Evolutionary conservation across 2,888 invertebrate species (phyloP).

Genomic region (Nemurella pictetii): DNA sequence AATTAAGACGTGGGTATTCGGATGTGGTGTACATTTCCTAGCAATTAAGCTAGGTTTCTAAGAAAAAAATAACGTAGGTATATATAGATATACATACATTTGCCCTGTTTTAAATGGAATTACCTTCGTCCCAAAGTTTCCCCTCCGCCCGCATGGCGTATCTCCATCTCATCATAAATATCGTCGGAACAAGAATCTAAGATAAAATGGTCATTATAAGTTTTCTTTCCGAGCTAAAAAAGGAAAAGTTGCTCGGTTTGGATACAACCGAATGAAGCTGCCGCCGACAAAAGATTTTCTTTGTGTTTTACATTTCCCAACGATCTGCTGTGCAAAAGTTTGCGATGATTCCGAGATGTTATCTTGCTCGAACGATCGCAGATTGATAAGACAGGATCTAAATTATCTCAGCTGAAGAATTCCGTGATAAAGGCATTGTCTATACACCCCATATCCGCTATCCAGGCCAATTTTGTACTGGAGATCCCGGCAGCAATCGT

Average conservation of each 20-base stretch:
- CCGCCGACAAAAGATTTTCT: not conserved
- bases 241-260: not conserved
- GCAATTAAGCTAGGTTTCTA: not conserved
- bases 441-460: not conserved
- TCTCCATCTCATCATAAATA: not conserved
- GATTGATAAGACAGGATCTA: slow-evolving; percentile 22
- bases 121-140: not conserved
- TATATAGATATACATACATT: not conserved
- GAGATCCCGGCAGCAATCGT: not conserved
- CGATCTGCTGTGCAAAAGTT: not conserved
- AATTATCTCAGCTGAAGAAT: slow-evolving; percentile 24
- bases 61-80: not conserved
- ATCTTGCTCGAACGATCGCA: slow-evolving; percentile 1
- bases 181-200: not conserved
- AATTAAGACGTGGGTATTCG: not conserved
- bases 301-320: not conserved
- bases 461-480: slow-evolving; percentile 1
- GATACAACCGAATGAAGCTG: not conserved
- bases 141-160: not conserved
- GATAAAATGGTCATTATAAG: not conserved
- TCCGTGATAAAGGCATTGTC: not conserved
- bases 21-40: not conserved
- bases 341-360: not conserved
- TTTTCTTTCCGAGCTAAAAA: not conserved
- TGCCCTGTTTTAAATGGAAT: not conserved